Percentiles rank a stretch among this genome's conserved stretches.
phyloP scores from a whole-genome alignment of 2,888 invertebrate species.

The Macrosoma leucophasiata region DNA sequence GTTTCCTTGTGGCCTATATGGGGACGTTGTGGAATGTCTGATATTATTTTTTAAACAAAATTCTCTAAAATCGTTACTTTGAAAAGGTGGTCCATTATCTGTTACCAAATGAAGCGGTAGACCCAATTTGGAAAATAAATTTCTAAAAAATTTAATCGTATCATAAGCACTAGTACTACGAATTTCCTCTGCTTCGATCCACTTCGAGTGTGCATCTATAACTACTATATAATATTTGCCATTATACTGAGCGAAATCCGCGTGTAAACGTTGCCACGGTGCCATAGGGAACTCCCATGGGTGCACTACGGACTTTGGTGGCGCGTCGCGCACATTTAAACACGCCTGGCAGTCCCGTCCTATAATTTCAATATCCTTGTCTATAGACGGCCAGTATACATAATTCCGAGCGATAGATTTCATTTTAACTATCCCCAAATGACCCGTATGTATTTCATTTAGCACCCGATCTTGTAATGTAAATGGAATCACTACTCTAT shows the following conservation, averaged over 20 bases:
- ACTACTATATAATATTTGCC: constrained; percentile 24
- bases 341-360: constrained; percentile 24
- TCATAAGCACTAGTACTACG: constrained; percentile 10
- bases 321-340: constrained; percentile 21
- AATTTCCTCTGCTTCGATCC: constrained; percentile 26
- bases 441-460: constrained; percentile 10
- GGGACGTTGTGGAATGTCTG: constrained; percentile 6
- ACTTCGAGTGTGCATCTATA: constrained; percentile 25
- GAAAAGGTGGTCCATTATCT: constrained; percentile 29
- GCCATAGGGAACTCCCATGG: constrained; percentile 23
- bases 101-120: constrained; percentile 26
- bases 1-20: constrained; percentile 26
- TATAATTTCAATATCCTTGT: constrained; percentile 22
- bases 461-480: constrained; percentile 1
- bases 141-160: constrained; percentile 15
- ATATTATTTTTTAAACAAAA: constrained; percentile 20
- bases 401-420: constrained; percentile 23
- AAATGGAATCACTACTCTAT: constrained; percentile 6
- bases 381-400: constrained; percentile 27
- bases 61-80: constrained; percentile 18
- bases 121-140: constrained; percentile 25
- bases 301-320: constrained; percentile 20
- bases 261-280: constrained; percentile 24
- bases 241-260: constrained; percentile 19
- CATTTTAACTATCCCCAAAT: constrained; percentile 26